These are phyloP conservation scores for Yponomeuta evonymella DNA, from an alignment of 2,888 invertebrate species.

Conservation along the genomic window DNA sequence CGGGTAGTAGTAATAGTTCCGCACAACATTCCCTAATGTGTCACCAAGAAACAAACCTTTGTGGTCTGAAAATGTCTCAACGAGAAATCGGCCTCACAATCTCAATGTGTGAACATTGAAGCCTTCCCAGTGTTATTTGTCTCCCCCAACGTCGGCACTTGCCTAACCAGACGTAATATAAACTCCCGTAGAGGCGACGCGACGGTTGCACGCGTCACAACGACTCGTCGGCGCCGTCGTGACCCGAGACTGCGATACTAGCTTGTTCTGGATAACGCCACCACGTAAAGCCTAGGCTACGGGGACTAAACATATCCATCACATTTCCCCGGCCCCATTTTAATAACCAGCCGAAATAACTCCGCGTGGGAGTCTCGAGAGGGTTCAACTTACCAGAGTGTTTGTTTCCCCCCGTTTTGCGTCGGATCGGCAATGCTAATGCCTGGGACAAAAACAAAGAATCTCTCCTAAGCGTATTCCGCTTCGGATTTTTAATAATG, in stretches of 20 bases:
- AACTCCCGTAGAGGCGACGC: slow-evolving; percentile 40
- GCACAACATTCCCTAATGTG: neutral
- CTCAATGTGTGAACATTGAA: slow-evolving; percentile 31
- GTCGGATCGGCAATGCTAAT: slow-evolving; percentile 6
- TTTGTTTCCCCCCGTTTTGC: neutral
- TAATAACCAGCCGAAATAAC: neutral
- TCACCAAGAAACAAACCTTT: neutral
- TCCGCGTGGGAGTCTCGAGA: neutral
- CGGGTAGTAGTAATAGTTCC: too few species aligned
- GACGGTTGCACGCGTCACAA: slow-evolving; percentile 68
- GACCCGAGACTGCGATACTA: slow-evolving; percentile 31
- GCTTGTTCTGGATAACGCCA: slow-evolving; percentile 45
- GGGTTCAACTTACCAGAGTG: neutral
- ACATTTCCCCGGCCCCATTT: neutral
- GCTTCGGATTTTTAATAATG: slow-evolving; percentile 44
- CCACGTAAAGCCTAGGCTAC: neutral
- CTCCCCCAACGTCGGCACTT: slow-evolving; percentile 39
- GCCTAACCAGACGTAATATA: slow-evolving; percentile 41
- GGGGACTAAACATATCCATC: neutral
- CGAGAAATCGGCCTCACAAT: slow-evolving; percentile 26
- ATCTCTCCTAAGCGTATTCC: slow-evolving; percentile 38
- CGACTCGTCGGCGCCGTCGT: slow-evolving; percentile 60
- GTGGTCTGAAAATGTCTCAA: slow-evolving; percentile 15
- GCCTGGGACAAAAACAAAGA: slow-evolving; percentile 4
- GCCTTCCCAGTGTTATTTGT: slow-evolving; percentile 25